These are phyloP conservation scores for Petroica traversi DNA, from an alignment of 2,113 vertebrate species.

Conservation along the genomic window DNA sequence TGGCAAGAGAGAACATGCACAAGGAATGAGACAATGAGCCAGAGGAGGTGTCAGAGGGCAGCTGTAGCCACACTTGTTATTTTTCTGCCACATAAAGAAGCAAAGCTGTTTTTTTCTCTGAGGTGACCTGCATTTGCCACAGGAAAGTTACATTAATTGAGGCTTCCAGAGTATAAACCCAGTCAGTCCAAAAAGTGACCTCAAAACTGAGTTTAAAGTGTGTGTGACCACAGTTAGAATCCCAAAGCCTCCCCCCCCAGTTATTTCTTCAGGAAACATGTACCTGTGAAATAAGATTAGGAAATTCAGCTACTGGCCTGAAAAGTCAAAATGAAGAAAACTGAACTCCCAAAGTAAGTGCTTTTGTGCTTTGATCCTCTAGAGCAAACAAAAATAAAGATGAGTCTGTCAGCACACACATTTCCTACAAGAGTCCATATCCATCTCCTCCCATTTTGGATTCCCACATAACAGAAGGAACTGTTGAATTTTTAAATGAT, in stretches of 20 bases:
- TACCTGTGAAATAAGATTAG: background rate
- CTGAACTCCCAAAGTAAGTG: background rate
- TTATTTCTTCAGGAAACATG: background rate
- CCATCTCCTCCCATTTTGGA: background rate
- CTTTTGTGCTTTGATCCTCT: background rate
- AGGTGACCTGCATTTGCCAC: background rate
- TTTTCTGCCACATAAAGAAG: background rate
- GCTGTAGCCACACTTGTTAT: rapidly evolving
- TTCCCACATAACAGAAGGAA: background rate
- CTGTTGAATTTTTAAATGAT: background rate
- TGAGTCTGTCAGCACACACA: background rate
- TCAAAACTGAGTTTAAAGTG: background rate
- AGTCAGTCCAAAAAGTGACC: background rate
- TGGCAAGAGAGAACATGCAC: rapidly evolving
- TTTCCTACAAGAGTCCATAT: background rate
- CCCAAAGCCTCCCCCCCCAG: rapidly evolving
- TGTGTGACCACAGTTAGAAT: background rate
- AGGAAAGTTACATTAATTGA: rapidly evolving
- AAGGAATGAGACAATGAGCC: background rate
- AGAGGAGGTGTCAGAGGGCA: rapidly evolving
- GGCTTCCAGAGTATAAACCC: background rate
- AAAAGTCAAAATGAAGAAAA: background rate
- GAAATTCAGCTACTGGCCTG: background rate
- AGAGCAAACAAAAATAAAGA: background rate
- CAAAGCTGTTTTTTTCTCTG: background rate